Evolutionary conservation across 2,797 vertebrate genomes (phyloP).

Genomic region (Babyrousa celebensis): DNA sequence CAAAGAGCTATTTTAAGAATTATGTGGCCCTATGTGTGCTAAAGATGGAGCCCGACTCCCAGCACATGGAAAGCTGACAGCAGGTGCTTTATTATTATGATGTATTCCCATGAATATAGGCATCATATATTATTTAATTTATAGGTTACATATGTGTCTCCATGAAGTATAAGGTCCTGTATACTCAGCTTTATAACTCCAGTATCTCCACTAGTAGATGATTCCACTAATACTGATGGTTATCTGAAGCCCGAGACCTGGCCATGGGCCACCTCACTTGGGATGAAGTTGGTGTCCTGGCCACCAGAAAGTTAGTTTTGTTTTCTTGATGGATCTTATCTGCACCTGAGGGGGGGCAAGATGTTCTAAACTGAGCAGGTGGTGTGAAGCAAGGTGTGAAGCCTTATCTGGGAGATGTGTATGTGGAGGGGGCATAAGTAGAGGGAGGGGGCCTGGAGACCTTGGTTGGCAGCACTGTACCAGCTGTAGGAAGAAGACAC

Average conservation of each 20-base stretch:
- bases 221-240: background rate
- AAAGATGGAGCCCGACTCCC: background rate
- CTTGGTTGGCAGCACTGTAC: background rate
- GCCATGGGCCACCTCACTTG: background rate
- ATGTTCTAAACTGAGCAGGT: constrained; percentile 65
- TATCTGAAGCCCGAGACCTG: background rate
- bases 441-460: background rate
- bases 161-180: background rate
- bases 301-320: background rate
- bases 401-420: background rate
- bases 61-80: background rate
- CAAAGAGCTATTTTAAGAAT: background rate
- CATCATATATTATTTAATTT: background rate
- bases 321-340: constrained; percentile 34
- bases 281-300: background rate
- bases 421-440: background rate
- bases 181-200: background rate
- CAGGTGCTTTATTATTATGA: background rate
- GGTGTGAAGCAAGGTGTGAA: constrained; percentile 64
- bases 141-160: background rate
- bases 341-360: background rate
- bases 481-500: background rate
- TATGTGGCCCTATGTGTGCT: background rate
- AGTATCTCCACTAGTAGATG: background rate
- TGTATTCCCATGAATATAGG: background rate